Conservation (phyloP, 2,888 invertebrate species). For the Blera fallax region DNA sequence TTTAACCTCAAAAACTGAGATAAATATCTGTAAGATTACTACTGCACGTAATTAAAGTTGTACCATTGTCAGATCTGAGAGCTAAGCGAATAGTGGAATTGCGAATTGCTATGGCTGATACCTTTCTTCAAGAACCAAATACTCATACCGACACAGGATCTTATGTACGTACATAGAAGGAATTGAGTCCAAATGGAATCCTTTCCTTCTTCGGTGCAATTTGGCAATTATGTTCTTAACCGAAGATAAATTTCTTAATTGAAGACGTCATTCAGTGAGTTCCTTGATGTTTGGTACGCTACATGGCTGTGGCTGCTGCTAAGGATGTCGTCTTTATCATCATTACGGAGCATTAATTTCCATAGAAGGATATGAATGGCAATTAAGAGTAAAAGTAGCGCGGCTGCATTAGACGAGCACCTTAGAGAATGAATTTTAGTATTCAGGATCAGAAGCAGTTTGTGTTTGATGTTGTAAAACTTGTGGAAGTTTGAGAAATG, state of each 20-base stretch:
- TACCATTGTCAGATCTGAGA: not conserved
- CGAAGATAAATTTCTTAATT: constrained; percentile 63
- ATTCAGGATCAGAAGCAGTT: constrained; percentile 33
- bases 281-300: not conserved
- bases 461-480: constrained; percentile 57
- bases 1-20: not conserved
- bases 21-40: constrained; percentile 19
- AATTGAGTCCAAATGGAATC: constrained; percentile 55
- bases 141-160: not conserved
- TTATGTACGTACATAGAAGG: not conserved
- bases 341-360: constrained; percentile 57
- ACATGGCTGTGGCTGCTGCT: not conserved
- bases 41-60: constrained; percentile 57
- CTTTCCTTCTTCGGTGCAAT: constrained; percentile 39
- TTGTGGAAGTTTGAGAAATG: constrained; percentile 18
- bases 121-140: not conserved
- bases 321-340: constrained; percentile 29
- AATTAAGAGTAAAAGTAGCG: constrained; percentile 43
- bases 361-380: constrained; percentile 52
- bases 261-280: constrained; percentile 49
- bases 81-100: not conserved
- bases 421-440: constrained; percentile 5
- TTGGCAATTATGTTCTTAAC: constrained; percentile 47
- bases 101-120: not conserved
- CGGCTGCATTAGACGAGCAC: constrained; percentile 40